Conservation (phyloP, 2,888 invertebrate species). For the Eulithis testata region DNA sequence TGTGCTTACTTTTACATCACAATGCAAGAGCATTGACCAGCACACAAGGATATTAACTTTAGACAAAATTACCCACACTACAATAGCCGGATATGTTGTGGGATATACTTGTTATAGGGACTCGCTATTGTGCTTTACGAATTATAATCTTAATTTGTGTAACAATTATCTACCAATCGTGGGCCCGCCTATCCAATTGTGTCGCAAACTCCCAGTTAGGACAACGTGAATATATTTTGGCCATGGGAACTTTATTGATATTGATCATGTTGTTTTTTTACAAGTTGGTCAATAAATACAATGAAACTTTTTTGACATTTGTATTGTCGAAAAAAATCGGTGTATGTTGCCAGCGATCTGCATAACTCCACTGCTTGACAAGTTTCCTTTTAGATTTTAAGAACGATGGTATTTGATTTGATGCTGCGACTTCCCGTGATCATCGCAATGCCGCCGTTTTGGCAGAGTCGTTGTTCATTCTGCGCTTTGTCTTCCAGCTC, state of each 20-base stretch:
- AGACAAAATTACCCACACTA: slow-evolving; percentile 24
- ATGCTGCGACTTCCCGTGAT: too few relatives aligned
- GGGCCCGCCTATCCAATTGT: slow-evolving; percentile 21
- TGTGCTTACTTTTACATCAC: slow-evolving; percentile 19
- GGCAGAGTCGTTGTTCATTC: too few relatives aligned
- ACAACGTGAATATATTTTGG: background rate
- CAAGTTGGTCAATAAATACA: background rate
- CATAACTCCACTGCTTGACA: background rate
- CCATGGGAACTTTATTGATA: slow-evolving; percentile 12
- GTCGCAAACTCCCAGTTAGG: slow-evolving; percentile 10
- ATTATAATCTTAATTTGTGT: slow-evolving; percentile 33
- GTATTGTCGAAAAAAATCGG: background rate
- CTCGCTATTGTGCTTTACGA: slow-evolving; percentile 27
- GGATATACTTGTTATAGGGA: slow-evolving; percentile 26
- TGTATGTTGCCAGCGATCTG: background rate
- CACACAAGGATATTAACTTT: slow-evolving; percentile 32
- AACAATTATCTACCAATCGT: slow-evolving; percentile 22
- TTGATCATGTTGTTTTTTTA: background rate
- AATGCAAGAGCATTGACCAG: slow-evolving; percentile 28
- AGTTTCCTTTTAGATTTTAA: background rate
- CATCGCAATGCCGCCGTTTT: too few relatives aligned
- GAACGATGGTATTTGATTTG: too few relatives aligned
- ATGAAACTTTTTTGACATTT: background rate
- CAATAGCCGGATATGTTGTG: slow-evolving; percentile 35
- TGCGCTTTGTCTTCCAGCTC: too few relatives aligned